Base-by-base conservation (phyloP, 1,140 invertebrate species). In the Neodiprion lecontei region DNA sequence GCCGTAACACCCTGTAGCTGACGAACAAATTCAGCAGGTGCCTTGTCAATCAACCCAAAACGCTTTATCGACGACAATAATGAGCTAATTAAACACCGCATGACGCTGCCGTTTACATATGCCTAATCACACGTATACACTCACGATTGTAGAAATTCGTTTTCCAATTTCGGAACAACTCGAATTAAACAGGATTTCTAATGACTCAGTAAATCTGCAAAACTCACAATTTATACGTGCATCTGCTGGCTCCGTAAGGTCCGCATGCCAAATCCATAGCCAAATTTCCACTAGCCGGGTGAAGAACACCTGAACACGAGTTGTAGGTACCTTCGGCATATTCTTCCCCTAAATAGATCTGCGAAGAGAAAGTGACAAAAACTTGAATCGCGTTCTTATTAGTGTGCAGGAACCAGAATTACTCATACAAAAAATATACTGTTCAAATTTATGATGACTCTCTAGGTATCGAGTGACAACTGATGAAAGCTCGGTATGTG, bases 211-310 rank as follows among this genome's bases (percentile, higher is more conserved):
- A 40, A 40, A 40, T 40, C 28, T 40, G 28, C 28, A 40, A 40
- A 5, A 72, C 73, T 82, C 86, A 90, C 82, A 87, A 83, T 75
- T 90, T 83, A 10, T 91, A 85, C 48, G 83, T 89, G 74, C 93
- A 94, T 14, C 89, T 89, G 23, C 90, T 90, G 1, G 91, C 88
- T 14, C 90, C 90, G 76, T 91, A 91, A 11, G 80, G 82, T 0
- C 92, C 93, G 85, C 95, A 96, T 78, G 93, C 90, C 5, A 95
- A 75, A 74, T 91, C 91, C 81, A 96, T 89, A 17, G 92, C 94
- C n/a, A 91, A 89, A 53, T 89, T 81, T 23, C 95, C 94, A 2
- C 91, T 91, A 23, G 91, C 89, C 0, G 95, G 92, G 76, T 92
- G 84, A 9, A 92, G 81, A 11, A 93, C 90, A 0, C 88, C 82